A percentile compares a stretch with the other conserved stretches of the same genome.
Conservation (phyloP, 2,797 vertebrate genomes). For the Lepus townsendii region DNA sequence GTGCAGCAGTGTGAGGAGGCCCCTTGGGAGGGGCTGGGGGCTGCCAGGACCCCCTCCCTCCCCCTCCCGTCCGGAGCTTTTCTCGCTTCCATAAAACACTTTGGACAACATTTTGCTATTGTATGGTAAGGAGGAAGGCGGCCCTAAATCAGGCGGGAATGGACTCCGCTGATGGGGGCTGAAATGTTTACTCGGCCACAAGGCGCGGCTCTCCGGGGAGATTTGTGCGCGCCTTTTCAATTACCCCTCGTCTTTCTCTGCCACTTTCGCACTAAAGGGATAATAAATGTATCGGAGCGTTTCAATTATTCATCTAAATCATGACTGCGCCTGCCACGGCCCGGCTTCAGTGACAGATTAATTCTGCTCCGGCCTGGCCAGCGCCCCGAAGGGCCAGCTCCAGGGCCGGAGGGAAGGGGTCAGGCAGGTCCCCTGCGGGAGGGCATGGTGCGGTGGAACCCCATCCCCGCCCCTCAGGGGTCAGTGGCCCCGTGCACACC, state of each 20-base stretch:
- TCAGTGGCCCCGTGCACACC: background rate
- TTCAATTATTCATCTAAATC: constrained; percentile 89
- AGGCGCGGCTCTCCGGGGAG: constrained; percentile 82
- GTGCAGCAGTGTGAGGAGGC: background rate
- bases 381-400: background rate
- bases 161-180: constrained; percentile 85
- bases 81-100: constrained; percentile 68
- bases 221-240: constrained; percentile 87
- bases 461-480: background rate
- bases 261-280: constrained; percentile 88
- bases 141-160: constrained; percentile 81
- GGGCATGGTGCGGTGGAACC: background rate
- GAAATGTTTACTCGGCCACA: constrained; percentile 86
- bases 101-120: constrained; percentile 54
- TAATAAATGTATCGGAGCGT: constrained; percentile 88
- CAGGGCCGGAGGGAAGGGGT: background rate
- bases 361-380: constrained; percentile 55
- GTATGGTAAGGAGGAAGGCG: constrained; percentile 73
- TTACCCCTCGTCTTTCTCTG: constrained; percentile 87
- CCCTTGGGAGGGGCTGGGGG: background rate
- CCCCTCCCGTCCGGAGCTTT: constrained; percentile 58
- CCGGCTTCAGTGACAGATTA: constrained; percentile 81
- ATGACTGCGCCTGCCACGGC: constrained; percentile 80
- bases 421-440: background rate
- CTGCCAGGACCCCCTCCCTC: background rate